Evolutionary conservation across 2,888 invertebrate species (phyloP), one percentile per base, ranked within the genome.

Genomic region (Pollenia amentaria): DNA sequence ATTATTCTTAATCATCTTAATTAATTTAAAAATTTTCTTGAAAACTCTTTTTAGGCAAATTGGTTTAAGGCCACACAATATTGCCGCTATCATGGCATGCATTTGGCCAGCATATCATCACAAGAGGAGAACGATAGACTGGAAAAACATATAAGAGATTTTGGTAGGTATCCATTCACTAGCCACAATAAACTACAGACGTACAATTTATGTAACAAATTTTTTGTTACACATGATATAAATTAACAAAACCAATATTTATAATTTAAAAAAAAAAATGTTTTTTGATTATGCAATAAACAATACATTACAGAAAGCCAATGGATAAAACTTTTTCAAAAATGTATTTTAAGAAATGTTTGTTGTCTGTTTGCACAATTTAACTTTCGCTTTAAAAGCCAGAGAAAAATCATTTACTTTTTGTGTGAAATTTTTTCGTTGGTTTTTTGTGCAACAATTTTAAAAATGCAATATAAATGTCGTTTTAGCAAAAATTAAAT

Each of bases 41-140:
- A 4, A 10, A 53, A 62, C 10, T 14, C 29, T 62, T 72, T 53
- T 77, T 95, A 98, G 98, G 98, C 98, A 7, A 98, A 98, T 94
- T 98, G 98, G 97, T 98, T 97, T 94, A 96, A 97, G 93, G 97
- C 98, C 38, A 96, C 97, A 75, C 98, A 98, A 94, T 98, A 97
- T 93, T 98, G 98, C 93, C 95, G 98, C 87, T 98, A 97, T 94
- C 98, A 98, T 93, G 98, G 98, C 75, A 98, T 98, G 97, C 97
- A 98, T 90, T 94, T 98, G 90, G 97, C 98, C 16, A 97, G 97
- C 91, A 97, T 98, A 91, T 96, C 97, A 80, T 96, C 97, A 81
- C 97, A 98, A 93, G 97, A 97, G 92, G 97, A 98, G 93, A 98
- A 98, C 92, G 97, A 97, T 92, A 96, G 96, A 92, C 94, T 98